phyloP scores from a whole-genome alignment of 2,797 vertebrate species.

The Scolopax bukidnonensis region DNA sequence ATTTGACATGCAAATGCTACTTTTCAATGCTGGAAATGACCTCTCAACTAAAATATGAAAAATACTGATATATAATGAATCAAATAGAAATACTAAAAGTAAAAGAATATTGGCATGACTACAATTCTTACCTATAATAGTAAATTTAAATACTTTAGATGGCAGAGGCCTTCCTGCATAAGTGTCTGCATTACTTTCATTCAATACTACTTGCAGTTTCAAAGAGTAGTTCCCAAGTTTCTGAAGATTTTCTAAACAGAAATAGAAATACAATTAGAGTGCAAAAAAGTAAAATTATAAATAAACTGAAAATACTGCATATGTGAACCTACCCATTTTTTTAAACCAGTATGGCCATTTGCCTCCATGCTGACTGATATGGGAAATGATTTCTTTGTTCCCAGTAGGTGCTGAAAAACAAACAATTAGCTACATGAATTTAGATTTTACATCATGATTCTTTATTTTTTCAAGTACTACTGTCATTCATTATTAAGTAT shows the following conservation, averaged over 20 bases:
- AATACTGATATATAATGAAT: neutral
- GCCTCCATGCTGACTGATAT: slow-evolving; percentile 79
- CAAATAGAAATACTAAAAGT: neutral
- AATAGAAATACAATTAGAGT: slow-evolving; percentile 51
- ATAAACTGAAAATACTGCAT: neutral
- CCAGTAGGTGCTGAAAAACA: slow-evolving; percentile 79
- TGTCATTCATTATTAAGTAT: neutral
- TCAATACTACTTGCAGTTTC: slow-evolving; percentile 82
- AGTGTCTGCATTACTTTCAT: slow-evolving; percentile 78
- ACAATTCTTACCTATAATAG: slow-evolving; percentile 84
- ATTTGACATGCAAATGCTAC: neutral
- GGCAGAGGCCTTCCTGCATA: slow-evolving; percentile 84
- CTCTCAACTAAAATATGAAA: neutral
- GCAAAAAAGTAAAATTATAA: neutral
- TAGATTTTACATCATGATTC: neutral
- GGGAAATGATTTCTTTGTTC: slow-evolving; percentile 78
- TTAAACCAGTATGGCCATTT: slow-evolving; percentile 91
- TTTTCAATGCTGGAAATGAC: neutral
- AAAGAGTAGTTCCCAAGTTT: slow-evolving; percentile 87
- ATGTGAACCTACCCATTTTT: slow-evolving; percentile 83
- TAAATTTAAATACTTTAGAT: slow-evolving; percentile 82
- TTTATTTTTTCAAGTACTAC: neutral
- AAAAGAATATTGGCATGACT: neutral
- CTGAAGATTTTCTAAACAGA: slow-evolving; percentile 81
- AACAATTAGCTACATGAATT: neutral